Conservation (phyloP, 2,888 invertebrate genomes). For the Metacarcinus magister region DNA sequence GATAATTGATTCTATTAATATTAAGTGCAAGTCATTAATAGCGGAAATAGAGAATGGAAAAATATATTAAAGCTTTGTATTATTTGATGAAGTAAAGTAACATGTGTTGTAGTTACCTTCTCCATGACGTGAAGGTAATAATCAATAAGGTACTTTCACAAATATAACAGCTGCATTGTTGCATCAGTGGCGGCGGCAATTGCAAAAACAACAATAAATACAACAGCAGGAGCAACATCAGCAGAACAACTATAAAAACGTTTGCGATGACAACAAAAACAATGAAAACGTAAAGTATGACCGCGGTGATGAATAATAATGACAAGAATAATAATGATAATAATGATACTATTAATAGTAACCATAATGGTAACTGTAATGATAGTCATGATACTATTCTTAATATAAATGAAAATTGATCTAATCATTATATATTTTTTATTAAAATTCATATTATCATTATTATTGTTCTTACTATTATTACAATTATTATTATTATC, state of each 20-base stretch:
- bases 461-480: not conserved
- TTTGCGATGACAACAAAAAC: not conserved
- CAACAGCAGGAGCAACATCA: not conserved
- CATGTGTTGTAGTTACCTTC: not conserved
- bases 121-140: not conserved
- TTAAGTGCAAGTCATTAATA: constrained; percentile 28
- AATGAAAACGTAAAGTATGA: not conserved
- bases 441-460: too few species aligned
- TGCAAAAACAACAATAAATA: not conserved
- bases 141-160: not conserved
- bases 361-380: not conserved
- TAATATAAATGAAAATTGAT: not conserved
- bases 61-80: not conserved
- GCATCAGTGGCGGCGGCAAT: not conserved
- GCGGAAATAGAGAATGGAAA: not conserved
- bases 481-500: constrained; percentile 20
- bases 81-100: not conserved
- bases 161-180: constrained; percentile 2
- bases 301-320: not conserved
- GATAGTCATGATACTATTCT: not conserved
- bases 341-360: not conserved
- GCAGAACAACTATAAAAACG: not conserved
- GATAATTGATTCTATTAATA: constrained; percentile 52
- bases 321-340: not conserved
- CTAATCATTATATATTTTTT: not conserved